Conservation (phyloP, 2,888 invertebrate species). For the Pegoplata infirma region DNA sequence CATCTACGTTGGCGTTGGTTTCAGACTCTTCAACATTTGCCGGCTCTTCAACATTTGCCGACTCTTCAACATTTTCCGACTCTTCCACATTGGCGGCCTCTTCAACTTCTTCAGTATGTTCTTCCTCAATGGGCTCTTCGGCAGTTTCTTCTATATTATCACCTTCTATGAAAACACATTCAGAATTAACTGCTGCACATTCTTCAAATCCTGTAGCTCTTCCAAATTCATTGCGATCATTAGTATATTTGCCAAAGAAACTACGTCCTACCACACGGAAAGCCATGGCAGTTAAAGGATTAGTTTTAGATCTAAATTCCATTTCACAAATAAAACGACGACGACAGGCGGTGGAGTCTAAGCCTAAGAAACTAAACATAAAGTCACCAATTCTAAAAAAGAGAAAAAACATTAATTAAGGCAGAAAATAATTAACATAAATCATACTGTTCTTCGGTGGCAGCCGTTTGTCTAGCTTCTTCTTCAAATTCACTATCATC, state of each 20-base stretch:
- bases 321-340: conserved; percentile 80
- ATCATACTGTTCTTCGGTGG: conserved; percentile 73
- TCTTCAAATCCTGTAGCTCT: conserved; percentile 73
- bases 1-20: too few species aligned
- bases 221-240: conserved; percentile 68
- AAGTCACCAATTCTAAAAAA: conserved; percentile 74
- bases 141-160: conserved; percentile 18
- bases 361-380: conserved; percentile 75
- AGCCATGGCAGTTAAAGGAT: conserved; percentile 75
- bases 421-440: neutral
- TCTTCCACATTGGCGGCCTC: neutral
- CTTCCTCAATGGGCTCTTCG: conserved; percentile 9
- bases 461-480: conserved; percentile 62
- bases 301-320: conserved; percentile 77
- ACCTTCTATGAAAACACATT: conserved; percentile 71
- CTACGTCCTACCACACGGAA: conserved; percentile 76
- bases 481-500: conserved; percentile 53
- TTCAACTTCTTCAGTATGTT: too few species aligned
- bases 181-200: conserved; percentile 73
- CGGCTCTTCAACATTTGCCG: too few species aligned
- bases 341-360: conserved; percentile 77
- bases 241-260: conserved; percentile 74
- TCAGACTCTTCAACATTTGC: too few species aligned
- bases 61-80: neutral
- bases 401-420: too few species aligned